Conservation (phyloP, 2,888 invertebrate species). For the Dione vanillae region DNA sequence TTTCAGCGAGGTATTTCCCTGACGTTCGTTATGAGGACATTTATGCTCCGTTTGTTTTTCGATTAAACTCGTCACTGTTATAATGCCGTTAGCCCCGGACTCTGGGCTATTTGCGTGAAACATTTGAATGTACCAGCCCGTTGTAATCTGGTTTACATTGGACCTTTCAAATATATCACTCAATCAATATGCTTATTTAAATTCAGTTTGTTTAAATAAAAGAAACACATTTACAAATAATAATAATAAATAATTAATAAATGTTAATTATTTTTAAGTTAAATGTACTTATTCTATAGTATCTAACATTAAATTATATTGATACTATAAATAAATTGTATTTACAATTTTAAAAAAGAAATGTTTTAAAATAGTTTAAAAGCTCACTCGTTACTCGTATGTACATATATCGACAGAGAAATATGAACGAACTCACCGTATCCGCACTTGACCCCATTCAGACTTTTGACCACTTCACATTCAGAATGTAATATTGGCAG, state of each 20-base stretch:
- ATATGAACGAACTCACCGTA: slow-evolving; percentile 19
- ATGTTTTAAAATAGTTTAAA: background rate
- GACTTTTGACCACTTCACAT: slow-evolving; percentile 23
- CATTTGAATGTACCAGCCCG: slow-evolving; percentile 22
- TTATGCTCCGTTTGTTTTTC: slow-evolving; percentile 52
- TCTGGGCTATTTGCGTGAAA: slow-evolving; percentile 22
- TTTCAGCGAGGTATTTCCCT: slow-evolving; percentile 28
- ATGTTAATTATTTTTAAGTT: no score
- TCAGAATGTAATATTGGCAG: slow-evolving; percentile 16
- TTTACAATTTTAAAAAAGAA: background rate
- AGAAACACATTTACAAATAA: background rate
- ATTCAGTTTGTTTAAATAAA: background rate
- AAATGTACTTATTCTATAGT: no score
- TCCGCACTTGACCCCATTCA: slow-evolving; percentile 18
- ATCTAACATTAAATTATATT: no score
- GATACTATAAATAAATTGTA: no score
- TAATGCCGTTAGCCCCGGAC: slow-evolving; percentile 38
- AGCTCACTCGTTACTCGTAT: background rate
- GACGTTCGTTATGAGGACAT: slow-evolving; percentile 45
- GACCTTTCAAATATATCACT: slow-evolving; percentile 11
- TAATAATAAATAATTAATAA: no score
- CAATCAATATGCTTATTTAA: background rate
- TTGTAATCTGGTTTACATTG: slow-evolving; percentile 15
- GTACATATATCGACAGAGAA: background rate
- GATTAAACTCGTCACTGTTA: slow-evolving; percentile 48